A percentile compares a stretch with the other conserved stretches of the same genome.
Conservation (phyloP, 2,113 vertebrate species). For the Gila orcuttii region DNA sequence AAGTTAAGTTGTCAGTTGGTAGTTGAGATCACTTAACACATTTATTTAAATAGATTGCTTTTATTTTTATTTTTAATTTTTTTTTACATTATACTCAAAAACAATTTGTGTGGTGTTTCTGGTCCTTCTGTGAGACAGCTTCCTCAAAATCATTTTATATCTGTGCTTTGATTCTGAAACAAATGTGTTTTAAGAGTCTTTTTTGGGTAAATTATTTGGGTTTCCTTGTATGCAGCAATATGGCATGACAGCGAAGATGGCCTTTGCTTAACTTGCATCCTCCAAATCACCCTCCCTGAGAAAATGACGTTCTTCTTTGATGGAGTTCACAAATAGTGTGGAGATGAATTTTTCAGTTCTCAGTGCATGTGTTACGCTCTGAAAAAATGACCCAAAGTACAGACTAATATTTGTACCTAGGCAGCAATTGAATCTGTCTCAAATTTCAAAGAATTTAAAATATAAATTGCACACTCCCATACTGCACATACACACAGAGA, state of each 20-base stretch:
- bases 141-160: background rate
- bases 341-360: background rate
- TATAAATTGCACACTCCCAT: no score
- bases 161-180: background rate
- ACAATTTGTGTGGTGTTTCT: background rate
- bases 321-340: background rate
- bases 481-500: no score
- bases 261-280: constrained; percentile 26
- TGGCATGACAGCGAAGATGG: constrained; percentile 26
- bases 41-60: no score
- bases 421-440: background rate
- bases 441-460: background rate
- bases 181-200: background rate
- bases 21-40: no score
- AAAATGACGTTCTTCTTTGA: constrained; percentile 1
- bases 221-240: background rate
- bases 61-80: no score
- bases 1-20: no score
- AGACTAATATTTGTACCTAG: background rate
- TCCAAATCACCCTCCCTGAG: constrained; percentile 13
- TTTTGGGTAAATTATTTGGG: background rate
- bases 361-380: background rate
- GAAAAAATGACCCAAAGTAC: background rate
- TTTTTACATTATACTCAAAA: no score
- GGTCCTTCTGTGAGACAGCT: background rate